Percentiles rank a stretch among this genome's conserved stretches.
These are phyloP conservation scores for Aphelocoma californica DNA, from an alignment of 2,797 vertebrate species.

Conservation along the genomic window DNA sequence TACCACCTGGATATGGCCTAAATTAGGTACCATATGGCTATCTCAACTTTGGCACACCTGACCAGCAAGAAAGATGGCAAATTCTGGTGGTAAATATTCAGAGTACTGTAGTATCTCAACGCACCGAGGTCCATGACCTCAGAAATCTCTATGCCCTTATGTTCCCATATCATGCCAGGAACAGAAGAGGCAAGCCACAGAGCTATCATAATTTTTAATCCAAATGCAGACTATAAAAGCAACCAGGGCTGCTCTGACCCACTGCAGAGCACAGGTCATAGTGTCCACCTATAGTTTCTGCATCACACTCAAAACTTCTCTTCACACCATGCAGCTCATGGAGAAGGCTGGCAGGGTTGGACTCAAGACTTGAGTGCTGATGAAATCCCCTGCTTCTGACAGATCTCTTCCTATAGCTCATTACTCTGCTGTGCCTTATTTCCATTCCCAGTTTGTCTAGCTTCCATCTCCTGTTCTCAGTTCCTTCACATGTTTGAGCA, in stretches of 20 bases:
- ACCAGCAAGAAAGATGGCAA: background rate
- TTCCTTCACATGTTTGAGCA: background rate
- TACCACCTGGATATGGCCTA: background rate
- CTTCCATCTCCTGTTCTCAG: background rate
- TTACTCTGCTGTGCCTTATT: background rate
- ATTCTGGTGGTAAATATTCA: background rate
- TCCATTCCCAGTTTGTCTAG: background rate
- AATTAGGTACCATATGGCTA: background rate
- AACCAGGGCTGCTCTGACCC: background rate
- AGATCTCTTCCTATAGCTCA: background rate
- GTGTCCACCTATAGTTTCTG: background rate
- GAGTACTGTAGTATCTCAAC: background rate
- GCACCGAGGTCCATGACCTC: background rate
- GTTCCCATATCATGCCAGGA: background rate
- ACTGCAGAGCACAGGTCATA: background rate
- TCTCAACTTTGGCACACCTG: background rate
- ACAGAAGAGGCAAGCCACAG: background rate
- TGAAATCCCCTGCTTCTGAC: background rate
- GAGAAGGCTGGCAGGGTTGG: background rate
- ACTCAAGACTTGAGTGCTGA: background rate
- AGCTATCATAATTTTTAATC: background rate
- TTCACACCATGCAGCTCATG: background rate
- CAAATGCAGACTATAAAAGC: background rate
- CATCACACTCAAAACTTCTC: background rate
- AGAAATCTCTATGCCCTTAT: background rate